Evolutionary conservation across 2,888 invertebrate genomes (phyloP), one percentile per base, ranked within the genome.

Genomic region (Stenchaetothrips biformis): DNA sequence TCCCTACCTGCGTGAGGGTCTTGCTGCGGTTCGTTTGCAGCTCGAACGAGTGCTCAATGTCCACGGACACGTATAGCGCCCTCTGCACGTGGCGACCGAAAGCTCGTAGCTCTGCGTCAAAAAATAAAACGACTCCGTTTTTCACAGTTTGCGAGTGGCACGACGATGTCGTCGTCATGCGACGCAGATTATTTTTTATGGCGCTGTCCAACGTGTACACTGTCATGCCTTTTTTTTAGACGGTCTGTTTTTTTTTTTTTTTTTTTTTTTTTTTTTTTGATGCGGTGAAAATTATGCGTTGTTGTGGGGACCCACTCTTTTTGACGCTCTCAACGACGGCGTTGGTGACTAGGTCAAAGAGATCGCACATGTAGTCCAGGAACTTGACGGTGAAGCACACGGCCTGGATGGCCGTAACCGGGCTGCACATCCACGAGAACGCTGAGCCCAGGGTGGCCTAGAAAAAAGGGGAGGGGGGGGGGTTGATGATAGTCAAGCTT

Each of bases 321-420:
- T 88, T 88, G 7, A 94, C 89, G 8, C 89, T 89, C 2, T 88
- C 90, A 62, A 92, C 87, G 47, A 94, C 88, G 1, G 90, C 88
- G 83, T 92, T 90, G 80, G 90, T 90, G 4, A 92, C 87, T 84
- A 91, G 92, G 82, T 92, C 92, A 0, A 92, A 89, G 0, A 92
- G 85, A 79, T 89, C 88, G 85, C 94, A 95, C 80, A 95, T 89
- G 0, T 89, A 88, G 83, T 92, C 91, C 47, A 92, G 86, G 0
- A 90, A 87, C 84, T 92, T 93, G 0, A 92, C 90, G 0, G 90
- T 85, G 81, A 89, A 90, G 83, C 95, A 95, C 0, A 93, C 87
- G 78, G 90, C 86, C 0, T 90, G 89, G 0, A 92, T 84, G 82
- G 91, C 89, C 0, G 90, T 88, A 2, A 91, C 85, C 27, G 90